phyloP scores from a whole-genome alignment of 1,140 invertebrate genomes.

The Drosophila willistoni region DNA sequence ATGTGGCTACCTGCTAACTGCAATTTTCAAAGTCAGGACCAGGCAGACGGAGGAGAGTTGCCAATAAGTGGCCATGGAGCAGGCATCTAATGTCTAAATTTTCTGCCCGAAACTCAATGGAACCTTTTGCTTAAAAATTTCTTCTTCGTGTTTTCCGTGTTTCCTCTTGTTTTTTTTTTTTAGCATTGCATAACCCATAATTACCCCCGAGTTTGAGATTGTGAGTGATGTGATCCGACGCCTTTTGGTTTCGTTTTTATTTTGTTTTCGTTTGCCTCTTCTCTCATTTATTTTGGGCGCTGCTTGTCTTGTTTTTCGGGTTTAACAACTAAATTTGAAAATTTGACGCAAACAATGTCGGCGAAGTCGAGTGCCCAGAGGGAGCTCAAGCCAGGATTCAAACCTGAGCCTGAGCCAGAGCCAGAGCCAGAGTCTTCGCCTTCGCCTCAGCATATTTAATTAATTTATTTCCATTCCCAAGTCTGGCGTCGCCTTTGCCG shows the following conservation, averaged over 20 bases:
- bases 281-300: slow-evolving; percentile 47
- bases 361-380: slow-evolving; percentile 49
- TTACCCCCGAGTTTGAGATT: slow-evolving; percentile 36
- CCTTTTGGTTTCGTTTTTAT: slow-evolving; percentile 61
- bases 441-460: slow-evolving; percentile 72
- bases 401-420: neutral
- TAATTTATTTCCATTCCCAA: slow-evolving; percentile 73
- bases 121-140: slow-evolving; percentile 41
- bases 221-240: slow-evolving; percentile 69
- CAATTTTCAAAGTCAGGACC: slow-evolving; percentile 42
- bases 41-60: slow-evolving; percentile 38
- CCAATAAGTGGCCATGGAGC: slow-evolving; percentile 72
- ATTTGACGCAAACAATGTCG: slow-evolving; percentile 78
- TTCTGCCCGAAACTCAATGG: slow-evolving; percentile 41
- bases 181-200: slow-evolving; percentile 73
- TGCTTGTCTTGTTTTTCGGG: slow-evolving; percentile 78
- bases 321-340: slow-evolving; percentile 82
- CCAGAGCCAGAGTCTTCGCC: neutral
- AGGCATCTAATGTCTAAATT: slow-evolving; percentile 79
- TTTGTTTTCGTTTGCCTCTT: slow-evolving; percentile 29
- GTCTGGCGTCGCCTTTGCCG: slow-evolving; percentile 47
- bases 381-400: slow-evolving; percentile 43
- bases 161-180: slow-evolving; percentile 37
- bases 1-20: slow-evolving; percentile 69
- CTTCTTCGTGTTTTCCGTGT: slow-evolving; percentile 32